phyloP scores from a whole-genome alignment of 2,888 invertebrate species.

The Cataglyphis altisquamis region DNA sequence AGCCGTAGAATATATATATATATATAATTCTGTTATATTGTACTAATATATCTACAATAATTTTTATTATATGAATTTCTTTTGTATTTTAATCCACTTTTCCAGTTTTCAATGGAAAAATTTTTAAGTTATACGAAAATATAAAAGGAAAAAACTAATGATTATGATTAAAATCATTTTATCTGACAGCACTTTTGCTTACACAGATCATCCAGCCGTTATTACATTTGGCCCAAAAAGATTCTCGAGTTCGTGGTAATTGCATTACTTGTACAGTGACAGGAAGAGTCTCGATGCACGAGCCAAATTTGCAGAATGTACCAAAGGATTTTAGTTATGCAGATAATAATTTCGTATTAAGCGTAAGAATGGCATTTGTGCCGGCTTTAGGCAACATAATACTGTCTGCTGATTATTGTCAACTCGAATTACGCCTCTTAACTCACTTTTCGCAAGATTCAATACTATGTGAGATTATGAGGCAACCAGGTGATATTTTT shows the following conservation, averaged over 20 bases:
- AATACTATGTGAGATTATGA: constrained; percentile 90
- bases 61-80: neutral
- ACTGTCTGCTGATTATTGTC: constrained; percentile 98
- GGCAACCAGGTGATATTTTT: constrained; percentile 92
- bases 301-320: constrained; percentile 97
- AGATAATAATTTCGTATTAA: constrained; percentile 86
- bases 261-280: constrained; percentile 91
- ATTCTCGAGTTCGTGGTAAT: constrained; percentile 89
- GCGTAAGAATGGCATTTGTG: constrained; percentile 90
- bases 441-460: constrained; percentile 95
- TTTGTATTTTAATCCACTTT: neutral
- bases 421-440: constrained; percentile 96
- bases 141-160: neutral
- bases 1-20: neutral
- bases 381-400: constrained; percentile 89
- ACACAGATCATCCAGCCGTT: constrained; percentile 83
- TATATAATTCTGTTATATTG: neutral
- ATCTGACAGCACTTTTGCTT: constrained; percentile 21
- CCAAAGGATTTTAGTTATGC: constrained; percentile 92
- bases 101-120: neutral
- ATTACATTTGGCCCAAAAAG: constrained; percentile 76
- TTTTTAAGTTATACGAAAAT: neutral
- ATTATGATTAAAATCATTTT: constrained; percentile 2
- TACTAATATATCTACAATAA: neutral
- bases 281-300: constrained; percentile 95